Conservation (phyloP, 2,113 vertebrate genomes). For the Cephalophus harveyi region DNA sequence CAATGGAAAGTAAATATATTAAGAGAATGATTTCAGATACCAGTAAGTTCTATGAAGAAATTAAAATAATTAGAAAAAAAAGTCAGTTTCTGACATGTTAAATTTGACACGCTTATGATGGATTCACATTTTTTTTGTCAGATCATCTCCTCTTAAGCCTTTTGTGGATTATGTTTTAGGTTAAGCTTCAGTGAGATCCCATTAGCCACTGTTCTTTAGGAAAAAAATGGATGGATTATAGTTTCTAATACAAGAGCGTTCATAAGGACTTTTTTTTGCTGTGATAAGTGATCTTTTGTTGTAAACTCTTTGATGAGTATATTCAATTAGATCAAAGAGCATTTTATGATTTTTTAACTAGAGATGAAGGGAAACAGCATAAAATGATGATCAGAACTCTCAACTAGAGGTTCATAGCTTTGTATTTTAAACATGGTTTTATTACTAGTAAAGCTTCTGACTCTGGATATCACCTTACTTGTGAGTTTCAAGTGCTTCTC, state of each 20-base stretch:
- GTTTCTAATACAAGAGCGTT: slow-evolving; percentile 1
- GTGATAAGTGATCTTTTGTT: neutral
- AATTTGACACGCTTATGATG: neutral
- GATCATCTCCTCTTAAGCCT: neutral
- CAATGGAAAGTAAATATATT: neutral
- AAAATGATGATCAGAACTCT: neutral
- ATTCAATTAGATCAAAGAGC: neutral
- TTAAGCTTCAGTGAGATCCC: neutral
- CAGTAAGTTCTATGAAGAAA: neutral
- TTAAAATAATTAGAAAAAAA: neutral
- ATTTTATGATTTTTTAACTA: neutral
- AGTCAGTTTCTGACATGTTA: neutral
- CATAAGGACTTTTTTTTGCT: neutral
- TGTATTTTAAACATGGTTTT: neutral
- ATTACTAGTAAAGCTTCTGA: neutral
- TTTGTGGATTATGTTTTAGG: neutral
- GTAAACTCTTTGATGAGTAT: neutral
- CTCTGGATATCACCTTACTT: neutral
- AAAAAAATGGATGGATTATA: neutral
- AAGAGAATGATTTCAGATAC: neutral
- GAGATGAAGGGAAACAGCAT: neutral
- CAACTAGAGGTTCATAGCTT: neutral
- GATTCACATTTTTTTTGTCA: neutral
- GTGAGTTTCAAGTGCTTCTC: neutral
- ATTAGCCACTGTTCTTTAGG: neutral